Conservation (phyloP, 1,140 invertebrate genomes). For the Temnothorax curvispinosus region DNA sequence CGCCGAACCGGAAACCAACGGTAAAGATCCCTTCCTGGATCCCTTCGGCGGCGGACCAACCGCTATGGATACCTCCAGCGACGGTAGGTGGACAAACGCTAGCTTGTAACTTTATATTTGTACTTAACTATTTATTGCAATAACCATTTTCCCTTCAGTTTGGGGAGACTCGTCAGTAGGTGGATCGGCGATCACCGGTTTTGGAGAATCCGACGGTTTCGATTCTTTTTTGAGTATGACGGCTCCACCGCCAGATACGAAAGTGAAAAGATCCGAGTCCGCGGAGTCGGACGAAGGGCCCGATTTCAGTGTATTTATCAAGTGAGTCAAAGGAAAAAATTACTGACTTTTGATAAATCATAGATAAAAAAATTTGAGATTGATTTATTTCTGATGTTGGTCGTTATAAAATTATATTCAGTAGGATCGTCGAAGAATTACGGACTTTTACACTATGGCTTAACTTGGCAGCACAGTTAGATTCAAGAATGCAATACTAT, state of each 20-base stretch:
- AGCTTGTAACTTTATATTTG: neutral
- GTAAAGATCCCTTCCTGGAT: slow-evolving; percentile 86
- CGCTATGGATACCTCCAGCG: slow-evolving; percentile 85
- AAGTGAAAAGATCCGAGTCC: slow-evolving; percentile 88
- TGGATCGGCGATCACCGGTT: slow-evolving; percentile 86
- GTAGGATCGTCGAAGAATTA: neutral
- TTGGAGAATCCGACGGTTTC: slow-evolving; percentile 91
- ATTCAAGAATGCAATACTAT: neutral
- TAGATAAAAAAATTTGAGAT: neutral
- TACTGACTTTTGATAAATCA: neutral
- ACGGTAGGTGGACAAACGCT: slow-evolving; percentile 76
- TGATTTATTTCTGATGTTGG: neutral
- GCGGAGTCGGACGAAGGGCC: slow-evolving; percentile 91
- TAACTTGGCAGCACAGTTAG: neutral
- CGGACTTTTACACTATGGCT: slow-evolving; percentile 14
- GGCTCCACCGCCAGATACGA: slow-evolving; percentile 88
- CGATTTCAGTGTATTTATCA: slow-evolving; percentile 93
- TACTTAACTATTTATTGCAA: neutral
- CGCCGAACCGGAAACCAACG: slow-evolving; percentile 84
- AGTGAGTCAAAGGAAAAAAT: slow-evolving; percentile 84
- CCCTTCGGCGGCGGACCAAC: slow-evolving; percentile 84
- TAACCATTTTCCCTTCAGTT: slow-evolving; percentile 77
- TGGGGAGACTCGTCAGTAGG: slow-evolving; percentile 87
- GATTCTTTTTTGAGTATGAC: slow-evolving; percentile 94
- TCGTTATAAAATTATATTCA: neutral